phyloP scores from a whole-genome alignment of 2,113 vertebrate genomes.

The Camelus bactrianus region DNA sequence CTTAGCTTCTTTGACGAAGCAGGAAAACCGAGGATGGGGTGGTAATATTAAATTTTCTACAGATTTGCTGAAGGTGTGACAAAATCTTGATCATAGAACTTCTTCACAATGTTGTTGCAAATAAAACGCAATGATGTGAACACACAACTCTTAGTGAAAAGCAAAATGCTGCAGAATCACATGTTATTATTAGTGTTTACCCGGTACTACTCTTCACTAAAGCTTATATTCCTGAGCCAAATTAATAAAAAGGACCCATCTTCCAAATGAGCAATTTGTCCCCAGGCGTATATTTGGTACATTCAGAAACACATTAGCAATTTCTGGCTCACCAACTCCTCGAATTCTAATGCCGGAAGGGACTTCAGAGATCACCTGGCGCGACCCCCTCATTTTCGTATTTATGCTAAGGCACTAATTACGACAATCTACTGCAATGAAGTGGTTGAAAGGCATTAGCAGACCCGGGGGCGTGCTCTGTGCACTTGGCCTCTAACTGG shows the following conservation, averaged over 20 bases:
- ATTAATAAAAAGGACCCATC: constrained; percentile 22
- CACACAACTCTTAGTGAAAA: not conserved
- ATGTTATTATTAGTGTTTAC: not conserved
- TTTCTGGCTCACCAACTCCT: constrained; percentile 58
- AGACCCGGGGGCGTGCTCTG: not conserved
- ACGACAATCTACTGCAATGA: constrained; percentile 37
- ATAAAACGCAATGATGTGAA: not conserved
- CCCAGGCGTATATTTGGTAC: constrained; percentile 15
- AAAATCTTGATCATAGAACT: not conserved
- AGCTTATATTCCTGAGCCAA: constrained; percentile 41
- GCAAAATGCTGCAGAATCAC: not conserved
- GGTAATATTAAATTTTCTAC: not conserved
- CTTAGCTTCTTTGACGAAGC: not conserved
- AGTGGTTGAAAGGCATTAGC: constrained; percentile 8
- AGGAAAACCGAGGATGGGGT: not conserved
- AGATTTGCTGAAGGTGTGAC: not conserved
- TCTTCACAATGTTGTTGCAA: not conserved
- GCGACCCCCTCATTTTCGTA: constrained; percentile 50
- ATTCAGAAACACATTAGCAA: constrained; percentile 50
- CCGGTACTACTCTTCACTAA: not conserved
- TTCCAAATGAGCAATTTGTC: constrained; percentile 59
- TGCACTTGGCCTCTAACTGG: constrained; percentile 60
- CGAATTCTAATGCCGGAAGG: constrained; percentile 18
- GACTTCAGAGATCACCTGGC: constrained; percentile 38
- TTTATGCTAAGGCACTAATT: constrained; percentile 66